Evolutionary conservation across 2,797 vertebrate genomes (phyloP).

Genomic region (Gobionotothen gibberifrons): DNA sequence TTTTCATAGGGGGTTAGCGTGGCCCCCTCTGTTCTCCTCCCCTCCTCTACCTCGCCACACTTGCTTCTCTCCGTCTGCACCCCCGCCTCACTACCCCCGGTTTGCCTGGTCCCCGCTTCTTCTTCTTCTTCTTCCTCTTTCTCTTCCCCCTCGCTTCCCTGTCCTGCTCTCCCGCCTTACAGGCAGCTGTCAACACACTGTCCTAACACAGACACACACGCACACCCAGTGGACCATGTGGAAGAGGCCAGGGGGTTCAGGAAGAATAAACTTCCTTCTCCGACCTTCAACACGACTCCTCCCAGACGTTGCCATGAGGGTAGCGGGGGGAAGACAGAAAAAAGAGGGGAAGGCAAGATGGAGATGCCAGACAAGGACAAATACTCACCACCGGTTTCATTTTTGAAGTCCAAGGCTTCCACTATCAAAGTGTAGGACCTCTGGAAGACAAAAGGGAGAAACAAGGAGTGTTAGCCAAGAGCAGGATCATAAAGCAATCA

Average conservation of each 20-base stretch:
- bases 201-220: slow-evolving; percentile 65
- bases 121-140: slow-evolving; percentile 12
- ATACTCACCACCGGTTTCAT: slow-evolving; percentile 88
- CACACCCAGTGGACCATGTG: slow-evolving; percentile 65
- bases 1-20: slow-evolving; percentile 80
- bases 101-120: slow-evolving; percentile 20
- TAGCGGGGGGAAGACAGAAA: slow-evolving; percentile 4
- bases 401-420: slow-evolving; percentile 96
- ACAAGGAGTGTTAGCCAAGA: slow-evolving; percentile 64
- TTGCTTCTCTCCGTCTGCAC: slow-evolving; percentile 47
- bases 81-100: not conserved
- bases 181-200: slow-evolving; percentile 81
- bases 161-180: slow-evolving; percentile 56
- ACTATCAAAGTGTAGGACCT: slow-evolving; percentile 97
- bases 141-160: slow-evolving; percentile 38
- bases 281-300: slow-evolving; percentile 65
- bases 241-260: slow-evolving; percentile 71
- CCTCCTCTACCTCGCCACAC: slow-evolving; percentile 44
- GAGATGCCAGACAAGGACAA: slow-evolving; percentile 52
- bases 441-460: slow-evolving; percentile 85
- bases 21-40: slow-evolving; percentile 19
- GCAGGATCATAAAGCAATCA: not conserved
- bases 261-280: slow-evolving; percentile 77
- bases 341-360: slow-evolving; percentile 33
- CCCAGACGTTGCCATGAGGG: slow-evolving; percentile 57